phyloP scores from a whole-genome alignment of 2,797 vertebrate species.

The Rallus crepitans region DNA sequence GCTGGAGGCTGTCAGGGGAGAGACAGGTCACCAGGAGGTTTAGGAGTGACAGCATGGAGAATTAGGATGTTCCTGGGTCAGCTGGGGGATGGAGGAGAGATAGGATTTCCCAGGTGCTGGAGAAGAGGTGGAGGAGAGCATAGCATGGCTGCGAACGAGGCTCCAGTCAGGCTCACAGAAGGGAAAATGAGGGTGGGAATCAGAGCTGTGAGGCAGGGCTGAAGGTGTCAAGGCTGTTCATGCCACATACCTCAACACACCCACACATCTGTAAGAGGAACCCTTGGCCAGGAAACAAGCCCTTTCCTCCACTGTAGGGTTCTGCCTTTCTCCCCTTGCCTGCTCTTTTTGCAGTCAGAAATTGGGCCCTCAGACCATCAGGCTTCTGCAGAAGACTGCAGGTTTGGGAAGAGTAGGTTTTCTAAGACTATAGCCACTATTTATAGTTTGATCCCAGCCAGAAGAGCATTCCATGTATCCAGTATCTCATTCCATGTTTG shows the following conservation, averaged over 20 bases:
- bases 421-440: background rate
- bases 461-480: background rate
- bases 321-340: background rate
- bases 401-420: background rate
- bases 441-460: background rate
- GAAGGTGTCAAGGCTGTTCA: background rate
- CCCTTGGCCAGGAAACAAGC: background rate
- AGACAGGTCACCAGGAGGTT: fast-evolving
- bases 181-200: background rate
- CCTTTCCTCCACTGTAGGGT: background rate
- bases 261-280: background rate
- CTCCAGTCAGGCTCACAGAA: background rate
- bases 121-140: background rate
- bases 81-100: background rate
- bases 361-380: background rate
- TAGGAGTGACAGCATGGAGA: background rate
- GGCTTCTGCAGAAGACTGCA: background rate
- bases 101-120: background rate
- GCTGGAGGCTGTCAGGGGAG: fast-evolving
- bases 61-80: background rate
- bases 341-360: background rate
- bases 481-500: background rate
- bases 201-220: background rate
- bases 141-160: fast-evolving
- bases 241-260: background rate